Conservation (phyloP, 1,140 invertebrate genomes). For the Meteorus sp. region DNA sequence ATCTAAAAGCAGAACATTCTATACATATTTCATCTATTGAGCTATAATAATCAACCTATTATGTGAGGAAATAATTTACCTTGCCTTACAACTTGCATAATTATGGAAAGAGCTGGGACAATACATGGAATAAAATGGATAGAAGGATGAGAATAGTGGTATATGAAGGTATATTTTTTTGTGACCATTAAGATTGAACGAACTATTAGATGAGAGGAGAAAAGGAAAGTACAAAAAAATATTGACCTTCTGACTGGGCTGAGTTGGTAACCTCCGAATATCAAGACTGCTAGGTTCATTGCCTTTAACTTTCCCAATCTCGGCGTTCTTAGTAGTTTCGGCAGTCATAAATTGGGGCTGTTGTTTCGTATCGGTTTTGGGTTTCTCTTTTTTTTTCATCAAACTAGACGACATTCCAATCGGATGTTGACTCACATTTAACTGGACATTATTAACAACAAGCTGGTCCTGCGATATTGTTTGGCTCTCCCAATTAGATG, state of each 20-base stretch:
- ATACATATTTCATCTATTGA: too few relatives aligned
- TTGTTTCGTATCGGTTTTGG: too few relatives aligned
- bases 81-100: too few relatives aligned
- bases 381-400: too few relatives aligned
- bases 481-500: conserved; percentile 41
- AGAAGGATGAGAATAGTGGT: too few relatives aligned
- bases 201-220: too few relatives aligned
- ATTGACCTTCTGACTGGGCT: conserved; percentile 2
- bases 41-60: background rate
- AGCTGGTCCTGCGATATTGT: conserved; percentile 40
- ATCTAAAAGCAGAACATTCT: conserved; percentile 16
- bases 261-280: background rate
- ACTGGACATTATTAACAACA: conserved; percentile 33
- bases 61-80: background rate
- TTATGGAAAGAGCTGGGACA: background rate
- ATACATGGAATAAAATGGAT: background rate
- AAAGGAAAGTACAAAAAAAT: too few relatives aligned
- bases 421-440: conserved; percentile 41
- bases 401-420: background rate
- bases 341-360: too few relatives aligned
- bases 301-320: too few relatives aligned
- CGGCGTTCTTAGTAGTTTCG: background rate
- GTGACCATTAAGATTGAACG: too few relatives aligned
- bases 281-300: conserved; percentile 1
- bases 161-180: too few relatives aligned